These are phyloP conservation scores for Tachyglossus aculeatus DNA, from an alignment of 2,797 vertebrate species.

Conservation along the genomic window DNA sequence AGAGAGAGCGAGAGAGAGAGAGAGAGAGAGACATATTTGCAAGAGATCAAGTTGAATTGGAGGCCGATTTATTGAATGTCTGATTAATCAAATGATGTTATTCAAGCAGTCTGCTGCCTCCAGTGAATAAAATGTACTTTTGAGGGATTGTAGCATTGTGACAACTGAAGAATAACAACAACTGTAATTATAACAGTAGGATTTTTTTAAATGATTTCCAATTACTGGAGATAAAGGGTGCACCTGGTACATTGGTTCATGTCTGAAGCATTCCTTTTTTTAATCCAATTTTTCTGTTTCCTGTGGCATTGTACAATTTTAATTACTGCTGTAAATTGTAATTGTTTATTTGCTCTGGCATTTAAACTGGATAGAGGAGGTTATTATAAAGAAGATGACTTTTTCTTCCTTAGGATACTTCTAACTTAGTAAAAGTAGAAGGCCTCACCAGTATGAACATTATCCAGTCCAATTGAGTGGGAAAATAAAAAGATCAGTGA, in stretches of 20 bases:
- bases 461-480: neutral
- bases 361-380: conserved; percentile 30
- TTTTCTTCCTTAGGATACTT: conserved; percentile 8
- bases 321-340: conserved; percentile 33
- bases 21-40: neutral
- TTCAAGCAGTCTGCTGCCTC: conserved; percentile 17
- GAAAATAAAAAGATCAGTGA: neutral
- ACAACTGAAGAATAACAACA: conserved; percentile 31
- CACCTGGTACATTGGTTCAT: conserved; percentile 16
- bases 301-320: conserved; percentile 27
- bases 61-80: neutral
- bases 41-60: neutral
- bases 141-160: neutral
- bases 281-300: conserved; percentile 39
- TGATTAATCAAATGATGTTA: conserved; percentile 36
- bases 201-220: neutral
- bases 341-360: conserved; percentile 35
- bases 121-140: neutral
- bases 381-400: conserved; percentile 14
- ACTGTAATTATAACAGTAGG: conserved; percentile 21
- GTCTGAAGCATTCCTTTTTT: conserved; percentile 15
- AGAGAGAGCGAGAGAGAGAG: neutral
- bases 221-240: conserved; percentile 23
- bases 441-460: too few species aligned
- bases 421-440: neutral